phyloP scores from a whole-genome alignment of 1,140 invertebrate genomes.

The Aporrectodea caliginosa region DNA sequence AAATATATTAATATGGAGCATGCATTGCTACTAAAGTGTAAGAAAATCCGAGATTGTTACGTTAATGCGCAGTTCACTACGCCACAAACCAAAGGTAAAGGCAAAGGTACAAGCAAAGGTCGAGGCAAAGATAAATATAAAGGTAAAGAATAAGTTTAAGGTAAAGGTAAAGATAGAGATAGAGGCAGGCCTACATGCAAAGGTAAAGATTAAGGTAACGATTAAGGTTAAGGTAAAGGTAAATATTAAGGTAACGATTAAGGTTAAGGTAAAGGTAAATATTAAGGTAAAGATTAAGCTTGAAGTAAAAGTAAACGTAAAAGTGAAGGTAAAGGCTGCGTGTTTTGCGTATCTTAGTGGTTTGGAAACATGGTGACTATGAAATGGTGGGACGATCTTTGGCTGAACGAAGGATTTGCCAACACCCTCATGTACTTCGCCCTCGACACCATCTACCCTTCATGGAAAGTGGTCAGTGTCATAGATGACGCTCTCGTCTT shows the following conservation, averaged over 20 bases:
- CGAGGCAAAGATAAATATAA: too few relatives aligned
- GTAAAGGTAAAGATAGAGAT: too few relatives aligned
- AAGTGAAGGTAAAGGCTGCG: background rate
- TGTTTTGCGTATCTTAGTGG: slow-evolving; percentile 44
- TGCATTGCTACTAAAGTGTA: too few relatives aligned
- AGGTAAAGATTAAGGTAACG: too few relatives aligned
- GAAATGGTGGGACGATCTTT: slow-evolving; percentile 58
- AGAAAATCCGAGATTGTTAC: too few relatives aligned
- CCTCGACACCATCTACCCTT: slow-evolving; percentile 46
- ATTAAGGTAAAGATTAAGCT: background rate
- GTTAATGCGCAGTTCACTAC: too few relatives aligned
- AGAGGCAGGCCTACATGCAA: too few relatives aligned
- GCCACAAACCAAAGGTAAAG: too few relatives aligned
- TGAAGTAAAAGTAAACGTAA: background rate
- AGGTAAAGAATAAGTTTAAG: too few relatives aligned
- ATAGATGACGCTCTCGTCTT: too few relatives aligned
- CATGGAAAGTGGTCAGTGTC: slow-evolving; percentile 52
- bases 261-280: background rate
- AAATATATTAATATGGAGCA: too few relatives aligned
- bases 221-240: background rate
- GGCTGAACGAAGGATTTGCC: slow-evolving; percentile 59
- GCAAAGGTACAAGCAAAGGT: too few relatives aligned
- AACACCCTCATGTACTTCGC: slow-evolving; percentile 54
- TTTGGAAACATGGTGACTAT: slow-evolving; percentile 60
- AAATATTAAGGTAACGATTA: background rate